Base-by-base conservation (phyloP, 2,797 vertebrate species). In the Craterocephalus amniculus region DNA sequence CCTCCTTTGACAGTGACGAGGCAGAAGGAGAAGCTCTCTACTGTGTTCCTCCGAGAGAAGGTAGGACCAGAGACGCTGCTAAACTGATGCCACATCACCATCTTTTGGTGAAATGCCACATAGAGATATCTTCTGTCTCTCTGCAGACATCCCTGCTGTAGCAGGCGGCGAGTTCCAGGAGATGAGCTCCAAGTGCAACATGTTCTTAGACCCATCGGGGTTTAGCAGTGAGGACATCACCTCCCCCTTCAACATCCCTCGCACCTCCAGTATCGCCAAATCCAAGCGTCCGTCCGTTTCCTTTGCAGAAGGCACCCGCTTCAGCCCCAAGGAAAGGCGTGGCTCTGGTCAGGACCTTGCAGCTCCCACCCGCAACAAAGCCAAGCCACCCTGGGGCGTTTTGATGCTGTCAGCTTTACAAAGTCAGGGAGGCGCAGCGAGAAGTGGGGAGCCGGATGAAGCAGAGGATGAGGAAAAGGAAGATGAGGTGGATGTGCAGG, bases 241-340 rank as follows among this genome's bases (percentile, higher is more conserved):
- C 0, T 95, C 95, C 3, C 90, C 95, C 1, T 97, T 98, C 2
- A 89, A 93, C 89, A 99, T 99, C 85, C 98, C 98, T 0, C 96
- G 97, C 34, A 99, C 98, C 27, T 99, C 98, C 92, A 99, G 98
- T 92, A 95, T 96, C 0, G 97, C 97, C 64, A 97, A 97, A 83
- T 91, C 96, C 83, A 99, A 99, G 89, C 89, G 97, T 0, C 98
- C 98, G 0, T 98, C 98, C 0, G 97, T 99, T 60, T 99, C 97
- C 51, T 99, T 99, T n/a, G 97, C 98, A 0, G 97, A 99, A 86
- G 98, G 97, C 16, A 99, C 98, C 0, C 96, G 96, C 78, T 99
- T 99, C 60, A 93, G 85, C 38, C 83, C 95, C 0, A 96, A 95
- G 79, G 94, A 94, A 70, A 76, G 88, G 29, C 86, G 87, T 2